Conservation (phyloP, 2,797 vertebrate genomes). For the Uromys caudimaculatus region DNA sequence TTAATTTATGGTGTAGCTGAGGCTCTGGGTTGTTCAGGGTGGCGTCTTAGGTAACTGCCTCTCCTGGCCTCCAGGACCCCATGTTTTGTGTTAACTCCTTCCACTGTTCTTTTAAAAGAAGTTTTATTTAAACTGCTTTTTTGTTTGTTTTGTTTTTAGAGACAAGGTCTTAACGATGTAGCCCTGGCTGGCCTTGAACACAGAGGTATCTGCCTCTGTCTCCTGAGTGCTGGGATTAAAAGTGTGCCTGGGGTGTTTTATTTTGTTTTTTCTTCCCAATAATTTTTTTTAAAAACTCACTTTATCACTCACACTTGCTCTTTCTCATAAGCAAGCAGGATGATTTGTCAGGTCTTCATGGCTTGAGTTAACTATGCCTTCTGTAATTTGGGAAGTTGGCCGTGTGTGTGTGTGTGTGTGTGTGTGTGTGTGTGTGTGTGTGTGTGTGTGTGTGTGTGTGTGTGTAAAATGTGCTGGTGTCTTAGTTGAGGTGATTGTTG, state of each 20-base stretch:
- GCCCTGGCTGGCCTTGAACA: neutral
- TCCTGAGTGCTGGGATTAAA: neutral
- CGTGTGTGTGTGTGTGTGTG: neutral
- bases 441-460: neutral
- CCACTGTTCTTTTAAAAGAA: neutral
- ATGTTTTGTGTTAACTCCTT: neutral
- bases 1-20: neutral
- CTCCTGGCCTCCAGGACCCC: neutral
- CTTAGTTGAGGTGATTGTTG: neutral
- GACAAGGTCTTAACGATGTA: neutral
- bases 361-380: neutral
- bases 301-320: neutral
- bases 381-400: neutral
- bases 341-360: neutral
- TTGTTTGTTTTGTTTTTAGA: neutral
- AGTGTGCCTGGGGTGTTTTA: neutral
- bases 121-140: neutral
- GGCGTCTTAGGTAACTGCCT: too few species aligned
- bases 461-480: neutral
- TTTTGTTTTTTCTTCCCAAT: neutral
- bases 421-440: too few species aligned
- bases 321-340: neutral
- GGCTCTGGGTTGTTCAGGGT: neutral
- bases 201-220: neutral
- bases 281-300: neutral